Evolutionary conservation across 2,797 vertebrate species (phyloP).

Genomic region (Macrochelys suwanniensis): DNA sequence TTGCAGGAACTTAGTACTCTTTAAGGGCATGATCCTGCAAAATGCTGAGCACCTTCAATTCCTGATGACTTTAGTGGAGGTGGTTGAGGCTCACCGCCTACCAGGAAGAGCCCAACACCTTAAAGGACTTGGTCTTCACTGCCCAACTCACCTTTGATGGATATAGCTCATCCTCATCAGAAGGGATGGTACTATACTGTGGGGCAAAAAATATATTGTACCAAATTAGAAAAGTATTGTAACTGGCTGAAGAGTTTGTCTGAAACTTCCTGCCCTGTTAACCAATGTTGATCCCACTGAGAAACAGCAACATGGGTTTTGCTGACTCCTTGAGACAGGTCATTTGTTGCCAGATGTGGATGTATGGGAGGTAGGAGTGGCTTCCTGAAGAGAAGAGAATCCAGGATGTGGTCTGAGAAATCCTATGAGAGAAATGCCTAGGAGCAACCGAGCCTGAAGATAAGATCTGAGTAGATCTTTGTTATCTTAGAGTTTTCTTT

Average conservation of each 20-base stretch:
- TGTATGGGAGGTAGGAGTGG: not conserved
- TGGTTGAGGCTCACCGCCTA: not conserved
- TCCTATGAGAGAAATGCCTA: not conserved
- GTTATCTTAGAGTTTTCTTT: not conserved
- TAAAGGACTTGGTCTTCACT: not conserved
- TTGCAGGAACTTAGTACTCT: not conserved
- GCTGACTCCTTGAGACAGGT: not conserved
- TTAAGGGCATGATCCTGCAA: not conserved
- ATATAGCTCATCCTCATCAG: not conserved
- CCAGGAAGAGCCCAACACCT: not conserved
- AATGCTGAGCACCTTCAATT: not conserved
- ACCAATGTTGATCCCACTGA: not conserved
- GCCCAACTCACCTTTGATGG: rapidly evolving
- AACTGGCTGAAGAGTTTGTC: not conserved
- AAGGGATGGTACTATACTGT: not conserved
- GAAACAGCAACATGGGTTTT: not conserved
- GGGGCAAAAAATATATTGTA: not conserved
- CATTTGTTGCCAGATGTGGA: not conserved
- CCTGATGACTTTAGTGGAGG: rapidly evolving
- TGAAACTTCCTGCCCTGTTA: not conserved
- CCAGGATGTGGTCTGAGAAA: not conserved
- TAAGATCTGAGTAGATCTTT: not conserved
- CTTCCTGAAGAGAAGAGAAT: not conserved
- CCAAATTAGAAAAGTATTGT: not conserved
- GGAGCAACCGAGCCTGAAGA: not conserved